These are phyloP conservation scores for Polypterus senegalus DNA, from an alignment of 2,113 vertebrate genomes.

Conservation along the genomic window DNA sequence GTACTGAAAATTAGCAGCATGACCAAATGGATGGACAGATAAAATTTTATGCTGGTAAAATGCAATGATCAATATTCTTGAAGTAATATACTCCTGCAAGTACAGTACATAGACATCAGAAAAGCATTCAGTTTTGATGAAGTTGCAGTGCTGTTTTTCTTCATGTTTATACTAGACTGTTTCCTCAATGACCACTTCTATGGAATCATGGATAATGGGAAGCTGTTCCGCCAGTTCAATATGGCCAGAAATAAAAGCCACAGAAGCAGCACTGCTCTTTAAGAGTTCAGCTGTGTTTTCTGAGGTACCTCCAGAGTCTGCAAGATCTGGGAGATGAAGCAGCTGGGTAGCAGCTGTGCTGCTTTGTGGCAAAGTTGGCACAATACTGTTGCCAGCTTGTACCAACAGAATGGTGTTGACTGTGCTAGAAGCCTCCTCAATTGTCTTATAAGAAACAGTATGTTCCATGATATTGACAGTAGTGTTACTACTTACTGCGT, in stretches of 20 bases:
- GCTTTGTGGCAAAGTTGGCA: conserved; percentile 12
- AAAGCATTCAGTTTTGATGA: too few relatives aligned
- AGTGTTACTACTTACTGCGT: neutral
- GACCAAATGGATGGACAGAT: too few relatives aligned
- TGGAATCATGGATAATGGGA: conserved; percentile 35
- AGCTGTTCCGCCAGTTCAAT: conserved; percentile 17
- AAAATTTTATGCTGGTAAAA: too few relatives aligned
- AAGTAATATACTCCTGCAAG: too few relatives aligned
- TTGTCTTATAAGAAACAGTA: too few relatives aligned
- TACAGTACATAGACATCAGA: too few relatives aligned
- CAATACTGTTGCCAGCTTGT: conserved; percentile 23
- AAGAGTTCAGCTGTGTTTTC: neutral
- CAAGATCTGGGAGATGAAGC: conserved; percentile 17
- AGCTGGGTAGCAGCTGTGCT: conserved; percentile 5
- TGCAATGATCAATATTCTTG: too few relatives aligned
- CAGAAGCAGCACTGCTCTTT: conserved; percentile 15
- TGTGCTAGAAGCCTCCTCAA: conserved; percentile 22
- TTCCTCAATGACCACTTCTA: conserved; percentile 60
- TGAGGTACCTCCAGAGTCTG: neutral
- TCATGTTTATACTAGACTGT: conserved; percentile 28
- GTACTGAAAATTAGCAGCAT: too few relatives aligned
- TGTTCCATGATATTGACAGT: conserved; percentile 7
- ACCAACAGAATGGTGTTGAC: conserved; percentile 54
- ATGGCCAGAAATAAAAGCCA: conserved; percentile 33
- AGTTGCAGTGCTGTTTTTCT: too few relatives aligned